Evolutionary conservation across 2,888 invertebrate genomes (phyloP).

Genomic region (Malachius bipustulatus): DNA sequence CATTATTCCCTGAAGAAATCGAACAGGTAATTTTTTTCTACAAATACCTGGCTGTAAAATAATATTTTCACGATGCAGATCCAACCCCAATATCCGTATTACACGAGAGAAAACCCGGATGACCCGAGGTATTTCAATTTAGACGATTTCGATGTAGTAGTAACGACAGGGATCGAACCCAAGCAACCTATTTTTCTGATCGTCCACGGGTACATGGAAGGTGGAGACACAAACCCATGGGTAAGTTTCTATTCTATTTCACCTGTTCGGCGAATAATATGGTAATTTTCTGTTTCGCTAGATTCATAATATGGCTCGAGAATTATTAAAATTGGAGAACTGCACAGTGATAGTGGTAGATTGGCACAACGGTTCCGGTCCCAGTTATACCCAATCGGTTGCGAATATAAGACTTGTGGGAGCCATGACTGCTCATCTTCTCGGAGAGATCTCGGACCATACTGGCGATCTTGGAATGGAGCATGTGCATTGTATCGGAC

Average conservation of each 20-base stretch:
- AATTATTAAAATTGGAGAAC: constrained; percentile 57
- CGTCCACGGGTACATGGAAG: constrained; percentile 79
- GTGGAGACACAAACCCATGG: constrained; percentile 71
- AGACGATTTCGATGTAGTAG: constrained; percentile 52
- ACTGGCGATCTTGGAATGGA: constrained; percentile 41
- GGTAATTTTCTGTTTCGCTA: too few relatives aligned
- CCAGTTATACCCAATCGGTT: constrained; percentile 85
- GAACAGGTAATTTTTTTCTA: constrained; percentile 46
- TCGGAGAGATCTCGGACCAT: constrained; percentile 35
- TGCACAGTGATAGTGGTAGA: constrained; percentile 71
- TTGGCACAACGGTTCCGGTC: constrained; percentile 77
- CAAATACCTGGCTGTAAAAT: too few relatives aligned
- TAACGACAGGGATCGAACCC: constrained; percentile 49
- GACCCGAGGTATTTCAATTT: constrained; percentile 53
- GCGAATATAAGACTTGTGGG: constrained; percentile 83
- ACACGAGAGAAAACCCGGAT: constrained; percentile 40
- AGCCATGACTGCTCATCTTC: constrained; percentile 66
- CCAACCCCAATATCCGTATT: constrained; percentile 49
- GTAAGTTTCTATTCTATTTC: constrained; percentile 36
- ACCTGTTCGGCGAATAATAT: too few relatives aligned
- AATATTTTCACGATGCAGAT: too few relatives aligned
- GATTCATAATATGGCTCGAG: constrained; percentile 58
- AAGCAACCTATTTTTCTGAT: constrained; percentile 59
- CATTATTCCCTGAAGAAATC: constrained; percentile 63
- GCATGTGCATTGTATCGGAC: constrained; percentile 73